These are phyloP conservation scores for Malacoraja senta DNA, from an alignment of 2,797 vertebrate genomes.

Conservation along the genomic window DNA sequence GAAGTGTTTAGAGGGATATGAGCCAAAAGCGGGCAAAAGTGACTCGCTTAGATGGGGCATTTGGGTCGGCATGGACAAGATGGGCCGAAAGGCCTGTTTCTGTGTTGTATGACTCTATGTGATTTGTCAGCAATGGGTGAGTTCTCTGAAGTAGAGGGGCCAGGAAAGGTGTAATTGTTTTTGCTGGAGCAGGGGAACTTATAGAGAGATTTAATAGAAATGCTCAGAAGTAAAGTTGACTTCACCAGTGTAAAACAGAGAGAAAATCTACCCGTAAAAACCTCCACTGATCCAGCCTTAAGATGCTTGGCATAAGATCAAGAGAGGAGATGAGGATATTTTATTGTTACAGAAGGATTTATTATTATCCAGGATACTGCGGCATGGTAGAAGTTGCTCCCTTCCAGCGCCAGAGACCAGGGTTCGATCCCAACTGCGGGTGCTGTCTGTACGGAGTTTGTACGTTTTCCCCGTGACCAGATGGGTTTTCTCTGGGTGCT, in stretches of 20 bases:
- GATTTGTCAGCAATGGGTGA: neutral
- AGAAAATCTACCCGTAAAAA: neutral
- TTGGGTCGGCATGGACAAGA: too few species aligned
- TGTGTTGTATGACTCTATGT: too few species aligned
- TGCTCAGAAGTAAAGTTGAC: neutral
- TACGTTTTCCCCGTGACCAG: too few species aligned
- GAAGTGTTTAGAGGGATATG: too few species aligned
- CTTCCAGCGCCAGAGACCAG: too few species aligned
- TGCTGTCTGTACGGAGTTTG: too few species aligned
- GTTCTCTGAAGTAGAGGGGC: neutral
- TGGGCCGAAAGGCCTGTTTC: too few species aligned
- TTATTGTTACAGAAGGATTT: neutral
- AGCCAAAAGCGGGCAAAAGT: too few species aligned
- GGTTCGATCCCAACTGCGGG: too few species aligned
- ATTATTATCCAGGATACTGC: neutral
- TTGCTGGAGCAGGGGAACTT: neutral
- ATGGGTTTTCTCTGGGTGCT: too few species aligned
- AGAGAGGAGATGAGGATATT: neutral
- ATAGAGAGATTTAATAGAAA: neutral
- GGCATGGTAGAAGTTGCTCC: too few species aligned
- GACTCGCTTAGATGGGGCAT: too few species aligned
- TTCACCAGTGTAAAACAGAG: neutral
- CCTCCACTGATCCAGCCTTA: neutral
- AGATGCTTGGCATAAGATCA: neutral
- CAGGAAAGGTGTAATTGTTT: neutral